Percentiles rank a stretch among this genome's conserved stretches.
Conservation (phyloP, 2,113 vertebrate species). For the Ornithorhynchus anatinus region DNA sequence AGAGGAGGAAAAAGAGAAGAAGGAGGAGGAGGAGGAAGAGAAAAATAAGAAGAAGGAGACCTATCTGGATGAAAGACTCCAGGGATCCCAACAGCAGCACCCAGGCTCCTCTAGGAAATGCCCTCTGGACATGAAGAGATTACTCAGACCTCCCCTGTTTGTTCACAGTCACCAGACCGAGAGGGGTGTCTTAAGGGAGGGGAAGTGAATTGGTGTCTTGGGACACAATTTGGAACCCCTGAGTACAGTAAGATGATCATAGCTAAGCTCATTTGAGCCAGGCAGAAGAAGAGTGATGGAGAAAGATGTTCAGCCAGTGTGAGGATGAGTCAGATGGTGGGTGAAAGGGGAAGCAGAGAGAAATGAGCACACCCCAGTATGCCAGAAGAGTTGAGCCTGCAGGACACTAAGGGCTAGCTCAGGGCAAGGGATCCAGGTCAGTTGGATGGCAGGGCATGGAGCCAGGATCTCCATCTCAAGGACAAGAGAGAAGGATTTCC, state of each 20-base stretch:
- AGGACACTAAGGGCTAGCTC: no score
- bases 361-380: neutral
- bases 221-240: no score
- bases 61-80: neutral
- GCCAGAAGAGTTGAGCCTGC: no score
- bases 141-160: neutral
- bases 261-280: neutral
- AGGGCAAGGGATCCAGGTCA: no score
- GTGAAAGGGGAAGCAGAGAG: neutral
- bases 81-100: neutral
- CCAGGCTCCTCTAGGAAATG: neutral
- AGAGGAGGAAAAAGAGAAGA: neutral
- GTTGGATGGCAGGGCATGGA: no score
- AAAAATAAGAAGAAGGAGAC: neutral
- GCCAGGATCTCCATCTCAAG: no score
- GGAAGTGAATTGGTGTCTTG: no score
- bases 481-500: neutral
- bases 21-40: accelerated
- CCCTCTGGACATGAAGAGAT: neutral
- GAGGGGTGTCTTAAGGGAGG: no score
- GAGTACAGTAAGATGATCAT: neutral
- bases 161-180: neutral
- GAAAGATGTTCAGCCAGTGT: no score
- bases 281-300: no score
- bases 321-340: neutral